phyloP scores from a whole-genome alignment of 2,797 vertebrate species.

The Clamator glandarius region DNA sequence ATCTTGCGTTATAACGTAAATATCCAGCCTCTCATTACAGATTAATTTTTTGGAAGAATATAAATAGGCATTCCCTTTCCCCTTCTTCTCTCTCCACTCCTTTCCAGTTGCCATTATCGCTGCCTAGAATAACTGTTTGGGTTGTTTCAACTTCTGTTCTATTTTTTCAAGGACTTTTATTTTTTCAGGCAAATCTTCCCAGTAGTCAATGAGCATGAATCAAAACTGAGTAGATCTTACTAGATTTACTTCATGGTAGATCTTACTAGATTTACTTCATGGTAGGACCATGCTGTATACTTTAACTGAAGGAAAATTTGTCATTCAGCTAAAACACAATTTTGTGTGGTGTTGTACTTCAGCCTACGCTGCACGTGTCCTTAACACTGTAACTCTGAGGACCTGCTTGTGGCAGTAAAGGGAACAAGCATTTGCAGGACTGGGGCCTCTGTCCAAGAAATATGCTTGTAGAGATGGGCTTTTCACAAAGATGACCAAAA shows the following conservation, averaged over 20 bases:
- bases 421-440: background rate
- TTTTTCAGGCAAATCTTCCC: background rate
- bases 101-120: background rate
- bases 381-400: background rate
- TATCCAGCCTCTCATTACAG: background rate
- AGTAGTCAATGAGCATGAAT: background rate
- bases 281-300: background rate
- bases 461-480: background rate
- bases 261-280: background rate
- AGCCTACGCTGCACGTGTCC: accelerated
- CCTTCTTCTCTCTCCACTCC: background rate
- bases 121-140: background rate
- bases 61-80: background rate
- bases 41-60: background rate
- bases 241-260: background rate
- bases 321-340: background rate
- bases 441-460: background rate
- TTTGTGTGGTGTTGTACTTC: background rate
- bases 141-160: background rate
- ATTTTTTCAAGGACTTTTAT: background rate
- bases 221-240: background rate
- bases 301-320: background rate
- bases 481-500: background rate
- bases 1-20: background rate
- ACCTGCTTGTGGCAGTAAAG: background rate